Conservation (phyloP, 2,797 vertebrate species). For the Liasis olivaceus region DNA sequence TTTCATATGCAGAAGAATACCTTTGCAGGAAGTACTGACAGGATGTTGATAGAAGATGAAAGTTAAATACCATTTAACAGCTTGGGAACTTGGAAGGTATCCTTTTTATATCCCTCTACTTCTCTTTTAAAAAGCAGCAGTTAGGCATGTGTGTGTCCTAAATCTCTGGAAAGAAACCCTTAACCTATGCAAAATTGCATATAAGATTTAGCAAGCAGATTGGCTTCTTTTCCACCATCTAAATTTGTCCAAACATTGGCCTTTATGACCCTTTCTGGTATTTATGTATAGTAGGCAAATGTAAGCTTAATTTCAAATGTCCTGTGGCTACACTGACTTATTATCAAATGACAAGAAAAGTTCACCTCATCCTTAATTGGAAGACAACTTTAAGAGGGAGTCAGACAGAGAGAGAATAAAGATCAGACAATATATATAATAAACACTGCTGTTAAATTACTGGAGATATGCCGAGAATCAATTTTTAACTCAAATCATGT, state of each 20-base stretch:
- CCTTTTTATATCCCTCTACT: conserved; percentile 44
- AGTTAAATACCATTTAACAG: conserved; percentile 73
- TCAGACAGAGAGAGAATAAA: neutral
- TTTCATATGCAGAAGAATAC: conserved; percentile 73
- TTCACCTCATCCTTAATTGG: conserved; percentile 55
- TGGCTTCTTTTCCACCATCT: conserved; percentile 24
- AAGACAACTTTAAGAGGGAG: conserved; percentile 21
- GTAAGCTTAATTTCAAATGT: conserved; percentile 55
- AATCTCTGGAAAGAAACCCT: conserved; percentile 45
- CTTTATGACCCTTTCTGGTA: conserved; percentile 60
- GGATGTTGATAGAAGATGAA: conserved; percentile 81
- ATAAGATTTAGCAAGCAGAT: conserved; percentile 51
- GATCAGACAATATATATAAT: conserved; percentile 48
- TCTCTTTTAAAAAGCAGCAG: conserved; percentile 40
- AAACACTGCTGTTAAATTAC: conserved; percentile 54
- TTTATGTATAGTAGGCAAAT: conserved; percentile 54
- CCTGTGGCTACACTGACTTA: conserved; percentile 59
- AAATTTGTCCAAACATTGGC: conserved; percentile 55
- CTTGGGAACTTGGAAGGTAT: conserved; percentile 49
- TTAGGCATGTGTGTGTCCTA: conserved; percentile 29
- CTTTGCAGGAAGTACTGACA: conserved; percentile 80
- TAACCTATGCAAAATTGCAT: conserved; percentile 40
- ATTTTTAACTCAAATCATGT: conserved; percentile 66
- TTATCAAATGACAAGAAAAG: conserved; percentile 60
- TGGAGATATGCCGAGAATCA: conserved; percentile 61